Base-by-base conservation (phyloP, 1,140 invertebrate species). In the Procambarus clarkii region DNA sequence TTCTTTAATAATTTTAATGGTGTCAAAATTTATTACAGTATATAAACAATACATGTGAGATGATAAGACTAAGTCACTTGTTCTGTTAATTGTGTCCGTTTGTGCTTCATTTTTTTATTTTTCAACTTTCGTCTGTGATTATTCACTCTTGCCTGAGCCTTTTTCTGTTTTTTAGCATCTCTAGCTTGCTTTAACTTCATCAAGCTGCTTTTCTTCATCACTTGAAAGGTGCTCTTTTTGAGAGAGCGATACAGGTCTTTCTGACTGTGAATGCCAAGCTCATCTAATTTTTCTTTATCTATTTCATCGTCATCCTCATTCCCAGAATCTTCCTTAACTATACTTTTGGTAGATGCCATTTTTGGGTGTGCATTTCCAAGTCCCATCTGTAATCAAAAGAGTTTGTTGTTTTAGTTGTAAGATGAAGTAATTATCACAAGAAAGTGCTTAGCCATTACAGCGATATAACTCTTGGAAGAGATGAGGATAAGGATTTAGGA, bases 231-330 rank as follows among this genome's bases (percentile, higher is more conserved):
- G 50, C 80, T 82, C 50, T 82, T 82, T 34, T 82, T 82, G 15
- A 82, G 50, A 24, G 80, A 82, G 80, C 80, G 80, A 58, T 82
- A 82, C 46, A 82, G 50, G 24, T 82, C 80, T 34, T 82, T 82
- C 50, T 82, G 15, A 34, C 9, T n/a, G 11, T 60, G 50, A 24
- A 82, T 82, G 13, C 80, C 80, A 34, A 82, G 54, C 21, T 50
- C 46, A 24, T 58, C 50, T 60, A 82, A 58, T 15, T 58, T 50
- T 34, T 82, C 80, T 54, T 34, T 18, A 45, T 45, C 50, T 34
- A 82, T 58, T 3, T 58, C 50, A n/a, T 82, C 80, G 3, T 58
- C 80, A 18, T 80, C 78, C 46, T 58, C 80, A 54, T 82, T 50
- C 18, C 13, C 80, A 24, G 46, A 50, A 54, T 60, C 50, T 34